Base-by-base conservation (phyloP, 2,888 invertebrate species). In the Cheilosia soror region DNA sequence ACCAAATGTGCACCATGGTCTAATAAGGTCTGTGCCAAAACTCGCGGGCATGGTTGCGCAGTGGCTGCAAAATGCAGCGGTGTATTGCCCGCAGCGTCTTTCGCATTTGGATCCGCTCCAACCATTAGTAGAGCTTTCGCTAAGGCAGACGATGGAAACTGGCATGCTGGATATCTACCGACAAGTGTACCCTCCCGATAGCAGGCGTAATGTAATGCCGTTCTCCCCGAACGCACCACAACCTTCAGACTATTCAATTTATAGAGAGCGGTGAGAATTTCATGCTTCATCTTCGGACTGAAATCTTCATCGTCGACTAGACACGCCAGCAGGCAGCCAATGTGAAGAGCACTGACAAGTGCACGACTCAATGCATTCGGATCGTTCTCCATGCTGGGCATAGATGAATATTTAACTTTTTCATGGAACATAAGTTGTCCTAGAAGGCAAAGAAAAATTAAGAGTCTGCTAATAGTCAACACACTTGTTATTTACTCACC, bases 31-130 rank as follows among this genome's bases (percentile, higher is more conserved):
- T 94, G 94, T 0, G 97, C 95, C 51, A 98, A 94, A 53, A 94
- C 94, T 2, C 95, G 93, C 0, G 96, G 95, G 89, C 96, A 96
- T 0, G 96, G 96, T 87, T 93, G 92, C 77, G 95, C 95, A 92
- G 95, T 94, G 84, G 96, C 97, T 0, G 96, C 96, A 81, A 98
- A 93, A 91, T 98, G 98, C 63, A 98, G 94, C 11, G 98, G 96
- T 25, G 97, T 97, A 93, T 98, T 97, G 25, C 97, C 97, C 75
- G 95, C 95, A 68, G 95, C 95, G 92, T 98, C 98, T 2, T 94
- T 92, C 0, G 95, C 95, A 92, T 96, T 96, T 0, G 96, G 95
- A 92, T 96, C 94, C 0, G 97, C 97, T 11, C 98, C 98, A 29
- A 97, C 96, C 87, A 95, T 94, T 86, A 97, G 93, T 89, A 98